Conservation (phyloP, 2,888 invertebrate genomes). For the Ennomos fuscantarius region DNA sequence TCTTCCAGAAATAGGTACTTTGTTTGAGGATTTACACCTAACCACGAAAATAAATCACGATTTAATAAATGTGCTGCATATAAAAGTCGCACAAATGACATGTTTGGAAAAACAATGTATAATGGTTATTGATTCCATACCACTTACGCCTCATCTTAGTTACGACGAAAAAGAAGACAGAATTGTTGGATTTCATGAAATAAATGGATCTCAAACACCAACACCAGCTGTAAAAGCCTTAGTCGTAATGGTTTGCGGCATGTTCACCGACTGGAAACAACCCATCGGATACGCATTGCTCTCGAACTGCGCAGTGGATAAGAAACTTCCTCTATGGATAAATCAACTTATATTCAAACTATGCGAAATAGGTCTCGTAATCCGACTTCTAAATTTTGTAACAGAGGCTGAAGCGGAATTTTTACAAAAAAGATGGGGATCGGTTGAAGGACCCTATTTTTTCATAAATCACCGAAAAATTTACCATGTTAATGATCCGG, state of each 20-base stretch:
- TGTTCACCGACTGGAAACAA: slow-evolving; percentile 41
- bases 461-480: slow-evolving; percentile 11
- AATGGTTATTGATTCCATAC: slow-evolving; percentile 34
- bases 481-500: slow-evolving; percentile 8
- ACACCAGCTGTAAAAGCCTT: slow-evolving; percentile 40
- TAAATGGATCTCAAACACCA: slow-evolving; percentile 37
- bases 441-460: slow-evolving; percentile 5
- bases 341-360: slow-evolving; percentile 40
- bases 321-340: slow-evolving; percentile 35
- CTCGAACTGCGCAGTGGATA: slow-evolving; percentile 33
- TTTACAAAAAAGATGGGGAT: slow-evolving; percentile 12
- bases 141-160: slow-evolving; percentile 37
- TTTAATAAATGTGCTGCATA: slow-evolving; percentile 34
- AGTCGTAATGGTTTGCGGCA: slow-evolving; percentile 39
- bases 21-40: slow-evolving; percentile 32
- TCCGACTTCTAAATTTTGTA: slow-evolving; percentile 26
- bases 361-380: slow-evolving; percentile 37
- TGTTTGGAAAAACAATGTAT: slow-evolving; percentile 37
- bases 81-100: slow-evolving; percentile 40
- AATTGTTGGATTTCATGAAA: slow-evolving; percentile 44
- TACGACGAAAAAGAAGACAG: slow-evolving; percentile 40
- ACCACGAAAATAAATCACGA: slow-evolving; percentile 35
- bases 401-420: slow-evolving; percentile 9
- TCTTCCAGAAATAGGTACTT: slow-evolving; percentile 26
- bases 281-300: slow-evolving; percentile 41